Evolutionary conservation across 2,888 invertebrate species (phyloP).

Genomic region (Lochmaea capreae): DNA sequence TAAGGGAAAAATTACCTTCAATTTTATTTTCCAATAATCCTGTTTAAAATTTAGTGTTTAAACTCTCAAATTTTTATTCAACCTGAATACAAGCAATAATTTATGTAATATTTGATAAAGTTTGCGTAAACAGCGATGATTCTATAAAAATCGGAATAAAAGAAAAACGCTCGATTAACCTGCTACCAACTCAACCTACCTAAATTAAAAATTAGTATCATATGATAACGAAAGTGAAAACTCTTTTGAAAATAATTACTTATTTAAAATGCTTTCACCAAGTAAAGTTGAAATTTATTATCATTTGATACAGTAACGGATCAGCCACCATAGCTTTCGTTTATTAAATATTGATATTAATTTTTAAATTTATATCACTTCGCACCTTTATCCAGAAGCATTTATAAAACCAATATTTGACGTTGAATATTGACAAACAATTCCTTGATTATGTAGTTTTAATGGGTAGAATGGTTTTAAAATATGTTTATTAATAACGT

Average conservation of each 20-base stretch:
- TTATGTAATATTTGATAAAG: constrained; percentile 3
- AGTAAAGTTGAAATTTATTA: constrained; percentile 43
- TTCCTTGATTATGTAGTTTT: too few relatives aligned
- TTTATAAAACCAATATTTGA: too few relatives aligned
- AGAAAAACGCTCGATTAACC: constrained; percentile 51
- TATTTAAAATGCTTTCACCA: constrained; percentile 54
- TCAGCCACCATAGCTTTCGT: background rate
- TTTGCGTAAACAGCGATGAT: constrained; percentile 14
- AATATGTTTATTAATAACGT: too few relatives aligned
- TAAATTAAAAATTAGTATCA: constrained; percentile 49
- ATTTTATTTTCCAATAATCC: background rate
- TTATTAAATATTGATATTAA: background rate
- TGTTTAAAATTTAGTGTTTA: background rate
- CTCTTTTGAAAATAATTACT: constrained; percentile 57
- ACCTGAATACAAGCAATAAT: background rate
- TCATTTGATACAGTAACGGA: constrained; percentile 37
- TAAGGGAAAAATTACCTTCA: background rate
- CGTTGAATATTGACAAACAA: too few relatives aligned
- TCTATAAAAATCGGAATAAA: constrained; percentile 24
- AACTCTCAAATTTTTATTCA: background rate
- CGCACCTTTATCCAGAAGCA: too few relatives aligned
- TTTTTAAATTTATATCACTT: background rate
- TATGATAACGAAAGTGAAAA: constrained; percentile 56
- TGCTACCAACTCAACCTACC: constrained; percentile 42
- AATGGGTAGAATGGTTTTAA: too few relatives aligned